Conservation (phyloP, 2,113 vertebrate genomes). For the Callorhinus ursinus region DNA sequence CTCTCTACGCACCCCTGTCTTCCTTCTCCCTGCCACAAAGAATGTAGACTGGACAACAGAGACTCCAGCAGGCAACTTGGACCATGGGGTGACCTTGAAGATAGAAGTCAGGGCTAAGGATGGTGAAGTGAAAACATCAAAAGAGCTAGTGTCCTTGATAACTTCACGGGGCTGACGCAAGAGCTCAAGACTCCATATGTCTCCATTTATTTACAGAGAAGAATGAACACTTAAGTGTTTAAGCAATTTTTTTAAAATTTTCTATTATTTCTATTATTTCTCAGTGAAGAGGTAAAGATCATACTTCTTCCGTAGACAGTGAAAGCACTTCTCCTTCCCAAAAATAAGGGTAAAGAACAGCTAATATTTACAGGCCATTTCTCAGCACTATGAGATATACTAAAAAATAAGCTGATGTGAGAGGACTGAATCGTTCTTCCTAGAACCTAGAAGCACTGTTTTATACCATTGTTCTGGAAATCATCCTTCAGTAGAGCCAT, state of each 20-base stretch:
- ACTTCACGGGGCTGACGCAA: neutral
- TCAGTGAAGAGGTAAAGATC: neutral
- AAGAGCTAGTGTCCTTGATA: neutral
- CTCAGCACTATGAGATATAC: slow-evolving; percentile 47
- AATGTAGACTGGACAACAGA: neutral
- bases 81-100: neutral
- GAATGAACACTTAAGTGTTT: neutral
- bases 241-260: slow-evolving; percentile 29
- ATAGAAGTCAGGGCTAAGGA: neutral
- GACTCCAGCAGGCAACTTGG: neutral
- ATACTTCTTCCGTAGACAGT: neutral
- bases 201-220: slow-evolving; percentile 18
- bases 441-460: slow-evolving; percentile 31
- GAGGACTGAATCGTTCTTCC: slow-evolving; percentile 47
- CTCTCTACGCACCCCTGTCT: neutral
- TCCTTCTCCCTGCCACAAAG: neutral
- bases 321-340: neutral
- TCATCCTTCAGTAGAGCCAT: neutral
- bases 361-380: slow-evolving; percentile 54
- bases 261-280: slow-evolving; percentile 25
- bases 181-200: neutral
- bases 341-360: slow-evolving; percentile 41
- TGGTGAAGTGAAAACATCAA: neutral
- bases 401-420: slow-evolving; percentile 32
- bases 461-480: slow-evolving; percentile 52